Base-by-base conservation (phyloP, 2,888 invertebrate species). In the Physocephala rufipes region DNA sequence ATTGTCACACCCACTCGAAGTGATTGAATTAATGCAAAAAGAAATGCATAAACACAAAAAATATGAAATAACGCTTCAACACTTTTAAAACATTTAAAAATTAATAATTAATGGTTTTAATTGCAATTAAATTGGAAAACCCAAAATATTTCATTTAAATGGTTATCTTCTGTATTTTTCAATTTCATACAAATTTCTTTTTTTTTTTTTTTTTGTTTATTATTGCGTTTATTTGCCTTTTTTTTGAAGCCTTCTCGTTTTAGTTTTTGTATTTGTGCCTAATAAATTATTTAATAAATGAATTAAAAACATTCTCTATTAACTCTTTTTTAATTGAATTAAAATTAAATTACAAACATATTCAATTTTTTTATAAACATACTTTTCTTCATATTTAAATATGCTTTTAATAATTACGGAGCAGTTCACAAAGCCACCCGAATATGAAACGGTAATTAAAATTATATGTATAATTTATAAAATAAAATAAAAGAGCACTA, bases 361-460 rank as follows among this genome's bases (percentile, higher is more conserved):
- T 26, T 2, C 24, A 24, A 15, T 26, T 15, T 26, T 55, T 55
- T 55, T 16, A 55, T 26, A 24, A 15, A 7, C 26, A 24, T 62
- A 9, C 13, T 13, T 61, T 28, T 61, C n/a, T 61, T 28, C 19
- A n/a, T n/a, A n/a, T n/a, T n/a, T n/a, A n/a, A n/a, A n/a, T n/a
- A n/a, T n/a, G n/a, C n/a, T n/a, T n/a, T n/a, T n/a, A n/a, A n/a
- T n/a, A n/a, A n/a, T 9, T 36, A 53, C 43, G 21, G 64, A 19
- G 58, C 78, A 86, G 86, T 86, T 85, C 78, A 86, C 86, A 79
- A 85, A 85, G 79, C 84, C 86, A 77, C 86, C 86, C 72, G 86
- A 86, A 79, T 86, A 86, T 79, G 86, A 86, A 80, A 84, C 86
- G 86, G 86, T 86, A 86, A 86, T 77, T 79, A 81, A 79, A 75